Evolutionary conservation across 2,888 invertebrate genomes (phyloP).

Genomic region (Gnatocerus cornutus): DNA sequence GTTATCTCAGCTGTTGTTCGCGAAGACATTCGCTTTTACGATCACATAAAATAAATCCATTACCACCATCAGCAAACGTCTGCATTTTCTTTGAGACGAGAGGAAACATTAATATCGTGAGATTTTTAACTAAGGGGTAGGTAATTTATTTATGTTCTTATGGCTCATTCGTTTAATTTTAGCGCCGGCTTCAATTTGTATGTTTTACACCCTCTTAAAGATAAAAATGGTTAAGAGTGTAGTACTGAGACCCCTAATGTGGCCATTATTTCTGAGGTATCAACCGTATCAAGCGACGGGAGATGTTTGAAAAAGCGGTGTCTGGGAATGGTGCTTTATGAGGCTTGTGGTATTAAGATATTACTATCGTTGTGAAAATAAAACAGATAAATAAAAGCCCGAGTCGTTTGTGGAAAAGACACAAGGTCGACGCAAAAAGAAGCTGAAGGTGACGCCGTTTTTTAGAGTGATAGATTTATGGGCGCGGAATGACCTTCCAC

Average conservation of each 20-base stretch:
- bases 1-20: slow-evolving; percentile 59
- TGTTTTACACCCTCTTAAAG: slow-evolving; percentile 44
- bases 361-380: slow-evolving; percentile 3
- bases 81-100: background rate
- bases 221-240: slow-evolving; percentile 43
- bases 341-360: slow-evolving; percentile 8
- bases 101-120: slow-evolving; percentile 27
- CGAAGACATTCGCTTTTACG: slow-evolving; percentile 59
- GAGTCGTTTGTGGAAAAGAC: background rate
- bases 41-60: slow-evolving; percentile 59
- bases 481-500: slow-evolving; percentile 52
- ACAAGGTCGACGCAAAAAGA: background rate
- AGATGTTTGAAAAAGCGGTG: background rate
- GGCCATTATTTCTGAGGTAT: slow-evolving; percentile 40
- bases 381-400: background rate
- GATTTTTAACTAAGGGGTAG: background rate
- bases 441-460: slow-evolving; percentile 1
- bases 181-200: slow-evolving; percentile 29
- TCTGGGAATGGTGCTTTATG: background rate
- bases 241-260: slow-evolving; percentile 38
- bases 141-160: too few relatives aligned
- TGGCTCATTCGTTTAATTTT: slow-evolving; percentile 38
- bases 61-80: slow-evolving; percentile 26
- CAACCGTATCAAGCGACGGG: slow-evolving; percentile 30
- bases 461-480: slow-evolving; percentile 26